Evolutionary conservation across 2,888 invertebrate genomes (phyloP).

Genomic region (Tuberolachnus salignus): DNA sequence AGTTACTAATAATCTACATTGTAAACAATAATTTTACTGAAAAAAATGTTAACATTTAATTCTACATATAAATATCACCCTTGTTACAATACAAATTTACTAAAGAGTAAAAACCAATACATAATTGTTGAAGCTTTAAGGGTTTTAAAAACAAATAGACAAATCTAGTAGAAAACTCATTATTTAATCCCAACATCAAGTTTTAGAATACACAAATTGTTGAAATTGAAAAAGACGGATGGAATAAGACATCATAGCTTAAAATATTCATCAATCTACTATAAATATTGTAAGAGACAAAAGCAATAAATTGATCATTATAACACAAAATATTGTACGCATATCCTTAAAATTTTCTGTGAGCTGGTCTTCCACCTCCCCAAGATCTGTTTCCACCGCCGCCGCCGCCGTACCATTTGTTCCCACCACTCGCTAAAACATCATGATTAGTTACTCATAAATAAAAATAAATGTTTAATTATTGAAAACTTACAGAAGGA

Average conservation of each 20-base stretch:
- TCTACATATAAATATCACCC: not conserved
- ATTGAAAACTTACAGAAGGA: slow-evolving; percentile 17
- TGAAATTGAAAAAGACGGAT: slow-evolving; percentile 42
- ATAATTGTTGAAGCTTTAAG: not conserved
- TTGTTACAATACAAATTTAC: not conserved
- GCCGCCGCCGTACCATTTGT: slow-evolving; percentile 58
- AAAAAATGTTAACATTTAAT: too few species aligned
- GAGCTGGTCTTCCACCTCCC: slow-evolving; percentile 54
- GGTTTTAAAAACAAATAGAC: slow-evolving; percentile 13
- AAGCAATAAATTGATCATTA: slow-evolving; percentile 43
- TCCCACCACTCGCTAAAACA: slow-evolving; percentile 55
- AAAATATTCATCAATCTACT: slow-evolving; percentile 28
- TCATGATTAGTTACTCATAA: not conserved
- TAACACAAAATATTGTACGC: slow-evolving; percentile 16
- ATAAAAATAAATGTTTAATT: too few species aligned
- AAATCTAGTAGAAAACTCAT: slow-evolving; percentile 50
- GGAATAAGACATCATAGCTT: slow-evolving; percentile 52
- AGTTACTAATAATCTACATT: too few species aligned
- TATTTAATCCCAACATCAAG: slow-evolving; percentile 42
- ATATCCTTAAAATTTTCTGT: slow-evolving; percentile 46
- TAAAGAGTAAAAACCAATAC: not conserved
- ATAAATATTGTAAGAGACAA: slow-evolving; percentile 13
- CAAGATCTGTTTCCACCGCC: slow-evolving; percentile 57
- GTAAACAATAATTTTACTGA: too few species aligned
- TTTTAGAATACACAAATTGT: slow-evolving; percentile 30